Evolutionary conservation across 1,140 invertebrate genomes (phyloP), one percentile per base, ranked within the genome.

Genomic region (Hesperophylax magnus): DNA sequence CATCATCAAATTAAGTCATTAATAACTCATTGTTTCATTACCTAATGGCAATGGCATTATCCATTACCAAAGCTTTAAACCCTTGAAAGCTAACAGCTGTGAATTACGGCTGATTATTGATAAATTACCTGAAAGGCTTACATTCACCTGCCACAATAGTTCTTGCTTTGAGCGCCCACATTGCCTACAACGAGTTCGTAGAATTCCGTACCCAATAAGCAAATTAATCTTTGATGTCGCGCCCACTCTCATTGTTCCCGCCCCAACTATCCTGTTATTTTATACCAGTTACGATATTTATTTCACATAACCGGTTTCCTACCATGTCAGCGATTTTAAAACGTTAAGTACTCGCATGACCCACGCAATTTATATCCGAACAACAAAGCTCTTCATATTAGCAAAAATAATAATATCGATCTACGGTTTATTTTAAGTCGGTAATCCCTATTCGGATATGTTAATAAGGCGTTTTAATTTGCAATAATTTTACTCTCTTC

Each of bases 181-280:
- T 14, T 5, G 20, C n/a, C 18, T 22, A 20, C 58, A 24, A 20
- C 34, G n/a, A n/a, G 24, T 47, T 34, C 18, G 52, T 52, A 47
- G 8, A 47, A 47, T 47, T 6, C 39, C 39, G 39, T 47, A 47
- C 39, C 34, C 39, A 47, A 47, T 47, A 47, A 47, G 39, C 39
- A 69, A 6, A 34, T 18, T 47, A 18, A 39, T 69, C 34, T n/a
- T n/a, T 17, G 63, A 69, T 69, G 7, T 24, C 18, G 18, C 65
- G 65, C 65, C 65, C 65, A 69, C 65, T 14, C 17, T 18, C 31
- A 52, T 69, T 52, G 65, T 69, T 69, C 65, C 17, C 31, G 65
- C 27, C 65, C 31, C 11, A 39, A 69, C 65, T 69, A 69, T 69
- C 65, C 65, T 69, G 65, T 69, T 69, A 69, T 69, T 39, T 39